Evolutionary conservation across 2,113 vertebrate genomes (phyloP).

Genomic region (Nyctereutes procyonoides): DNA sequence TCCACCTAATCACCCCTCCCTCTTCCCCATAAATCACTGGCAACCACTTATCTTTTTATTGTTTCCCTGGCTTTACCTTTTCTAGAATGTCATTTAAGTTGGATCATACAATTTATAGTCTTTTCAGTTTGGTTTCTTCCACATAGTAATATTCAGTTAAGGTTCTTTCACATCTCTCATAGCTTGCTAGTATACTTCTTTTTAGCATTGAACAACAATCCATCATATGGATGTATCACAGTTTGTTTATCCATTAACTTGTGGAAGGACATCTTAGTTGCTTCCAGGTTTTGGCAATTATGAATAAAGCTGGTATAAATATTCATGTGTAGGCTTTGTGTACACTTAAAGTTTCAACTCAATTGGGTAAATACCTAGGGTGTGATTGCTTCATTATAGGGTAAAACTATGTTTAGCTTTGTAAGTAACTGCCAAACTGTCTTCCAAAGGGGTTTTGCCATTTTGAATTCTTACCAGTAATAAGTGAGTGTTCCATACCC

Average conservation of each 20-base stretch:
- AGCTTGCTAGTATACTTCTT: neutral
- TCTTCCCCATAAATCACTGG: neutral
- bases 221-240: neutral
- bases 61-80: constrained; percentile 10
- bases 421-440: neutral
- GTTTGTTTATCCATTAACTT: neutral
- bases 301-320: neutral
- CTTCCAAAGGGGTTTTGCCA: neutral
- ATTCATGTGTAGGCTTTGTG: neutral
- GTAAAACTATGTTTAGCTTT: neutral
- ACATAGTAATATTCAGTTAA: neutral
- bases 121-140: neutral
- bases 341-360: neutral
- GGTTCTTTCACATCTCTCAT: neutral
- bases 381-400: neutral
- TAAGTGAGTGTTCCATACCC: neutral
- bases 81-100: neutral
- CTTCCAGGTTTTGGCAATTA: constrained; percentile 1
- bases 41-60: neutral
- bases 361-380: neutral
- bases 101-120: neutral
- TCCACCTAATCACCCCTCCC: neutral
- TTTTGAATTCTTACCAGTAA: neutral
- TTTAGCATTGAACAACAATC: neutral
- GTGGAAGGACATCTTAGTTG: neutral